These are phyloP conservation scores for Drosophila incognita DNA, from an alignment of 2,888 invertebrate genomes.

Conservation along the genomic window DNA sequence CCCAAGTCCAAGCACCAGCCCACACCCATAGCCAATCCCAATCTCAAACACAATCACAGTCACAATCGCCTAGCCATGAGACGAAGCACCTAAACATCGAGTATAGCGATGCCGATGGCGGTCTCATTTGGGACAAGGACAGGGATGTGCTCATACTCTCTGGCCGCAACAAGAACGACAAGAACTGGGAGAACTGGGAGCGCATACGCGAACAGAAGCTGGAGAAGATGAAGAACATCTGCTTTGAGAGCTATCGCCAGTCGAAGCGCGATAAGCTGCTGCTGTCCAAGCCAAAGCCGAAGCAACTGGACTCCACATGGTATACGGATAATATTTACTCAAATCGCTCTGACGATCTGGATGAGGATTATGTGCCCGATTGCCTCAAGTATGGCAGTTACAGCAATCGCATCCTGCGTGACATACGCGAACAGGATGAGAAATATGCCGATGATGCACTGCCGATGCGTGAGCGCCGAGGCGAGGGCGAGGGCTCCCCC, in stretches of 20 bases:
- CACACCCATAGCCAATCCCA: slow-evolving; percentile 28
- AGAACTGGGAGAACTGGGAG: slow-evolving; percentile 85
- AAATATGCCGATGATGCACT: slow-evolving; percentile 64
- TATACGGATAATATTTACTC: slow-evolving; percentile 85
- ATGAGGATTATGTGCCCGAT: slow-evolving; percentile 84
- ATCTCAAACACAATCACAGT: slow-evolving; percentile 11
- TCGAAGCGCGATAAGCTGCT: slow-evolving; percentile 83
- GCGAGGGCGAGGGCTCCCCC: slow-evolving; percentile 81
- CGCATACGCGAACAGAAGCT: slow-evolving; percentile 85
- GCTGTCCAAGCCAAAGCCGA: slow-evolving; percentile 82
- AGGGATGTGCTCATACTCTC: slow-evolving; percentile 68
- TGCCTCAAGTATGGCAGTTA: slow-evolving; percentile 83
- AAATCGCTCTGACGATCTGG: slow-evolving; percentile 84
- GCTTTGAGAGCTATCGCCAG: slow-evolving; percentile 85
- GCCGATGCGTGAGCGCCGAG: slow-evolving; percentile 70
- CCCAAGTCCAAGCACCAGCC: slow-evolving; percentile 16
- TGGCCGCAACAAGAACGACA: slow-evolving; percentile 83
- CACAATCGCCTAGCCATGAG: slow-evolving; percentile 54
- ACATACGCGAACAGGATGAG: slow-evolving; percentile 83
- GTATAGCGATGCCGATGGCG: slow-evolving; percentile 62
- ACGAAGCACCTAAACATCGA: slow-evolving; percentile 78
- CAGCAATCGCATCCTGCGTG: slow-evolving; percentile 79
- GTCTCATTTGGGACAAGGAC: slow-evolving; percentile 65
- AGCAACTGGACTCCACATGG: slow-evolving; percentile 84
- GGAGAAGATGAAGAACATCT: slow-evolving; percentile 85